Percentiles rank a stretch among this genome's conserved stretches.
These are phyloP conservation scores for Pissodes strobi DNA, from an alignment of 1,140 invertebrate species.

Conservation along the genomic window DNA sequence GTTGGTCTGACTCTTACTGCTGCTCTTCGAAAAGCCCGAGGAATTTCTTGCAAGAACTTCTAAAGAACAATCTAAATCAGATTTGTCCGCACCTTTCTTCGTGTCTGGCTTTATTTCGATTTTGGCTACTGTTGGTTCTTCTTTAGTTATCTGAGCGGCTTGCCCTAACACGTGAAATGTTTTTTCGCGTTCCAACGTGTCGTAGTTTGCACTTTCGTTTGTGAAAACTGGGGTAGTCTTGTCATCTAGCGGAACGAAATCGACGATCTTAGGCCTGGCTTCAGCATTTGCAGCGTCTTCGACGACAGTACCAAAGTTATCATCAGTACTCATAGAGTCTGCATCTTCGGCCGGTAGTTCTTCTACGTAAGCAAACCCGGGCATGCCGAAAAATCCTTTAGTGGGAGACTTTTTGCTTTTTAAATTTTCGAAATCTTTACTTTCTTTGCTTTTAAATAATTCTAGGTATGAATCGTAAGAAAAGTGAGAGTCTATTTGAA, in stretches of 20 bases:
- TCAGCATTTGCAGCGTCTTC: neutral
- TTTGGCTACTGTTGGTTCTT: neutral
- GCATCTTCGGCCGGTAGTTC: slow-evolving; percentile 17
- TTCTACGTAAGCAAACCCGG: slow-evolving; percentile 15
- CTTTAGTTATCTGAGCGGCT: slow-evolving; percentile 8
- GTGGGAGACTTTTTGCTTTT: neutral
- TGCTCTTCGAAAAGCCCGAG: slow-evolving; percentile 7
- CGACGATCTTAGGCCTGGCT: slow-evolving; percentile 32
- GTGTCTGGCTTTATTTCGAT: neutral
- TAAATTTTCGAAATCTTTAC: slow-evolving; percentile 27
- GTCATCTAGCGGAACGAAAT: slow-evolving; percentile 39
- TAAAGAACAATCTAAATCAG: neutral
- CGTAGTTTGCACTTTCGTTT: slow-evolving; percentile 14
- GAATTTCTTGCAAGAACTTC: slow-evolving; percentile 24
- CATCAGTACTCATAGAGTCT: neutral
- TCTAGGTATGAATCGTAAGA: slow-evolving; percentile 34
- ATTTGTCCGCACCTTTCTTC: neutral
- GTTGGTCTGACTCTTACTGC: slow-evolving; percentile 9
- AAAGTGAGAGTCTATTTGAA: slow-evolving; percentile 20
- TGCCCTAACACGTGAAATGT: slow-evolving; percentile 32
- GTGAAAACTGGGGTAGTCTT: slow-evolving; percentile 30
- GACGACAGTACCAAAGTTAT: neutral
- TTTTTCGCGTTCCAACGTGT: slow-evolving; percentile 37
- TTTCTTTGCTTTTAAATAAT: slow-evolving; percentile 32
- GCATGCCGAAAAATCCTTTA: slow-evolving; percentile 1